Evolutionary conservation across 2,797 vertebrate species (phyloP).

Genomic region (Mus caroli): DNA sequence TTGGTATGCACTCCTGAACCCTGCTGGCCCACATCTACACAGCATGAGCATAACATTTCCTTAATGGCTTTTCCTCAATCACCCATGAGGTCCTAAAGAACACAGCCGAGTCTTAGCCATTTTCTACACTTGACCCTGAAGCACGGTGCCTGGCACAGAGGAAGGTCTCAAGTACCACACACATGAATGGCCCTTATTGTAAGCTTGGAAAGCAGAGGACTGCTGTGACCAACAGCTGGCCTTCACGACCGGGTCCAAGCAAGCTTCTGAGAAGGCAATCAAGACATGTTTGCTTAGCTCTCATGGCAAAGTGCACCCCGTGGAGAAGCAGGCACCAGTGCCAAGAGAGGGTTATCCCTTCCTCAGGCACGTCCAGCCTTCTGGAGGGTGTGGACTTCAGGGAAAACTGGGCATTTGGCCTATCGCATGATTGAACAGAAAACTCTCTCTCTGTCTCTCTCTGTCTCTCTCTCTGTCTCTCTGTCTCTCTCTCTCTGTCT

Average conservation of each 20-base stretch:
- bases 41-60: neutral
- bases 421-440: neutral
- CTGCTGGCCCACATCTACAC: fast-evolving
- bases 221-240: neutral
- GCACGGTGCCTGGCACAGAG: neutral
- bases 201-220: neutral
- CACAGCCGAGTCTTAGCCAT: neutral
- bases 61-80: neutral
- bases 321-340: neutral
- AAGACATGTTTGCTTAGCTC: neutral
- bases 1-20: neutral
- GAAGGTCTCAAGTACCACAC: neutral
- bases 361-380: fast-evolving
- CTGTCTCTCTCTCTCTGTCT: neutral
- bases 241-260: neutral
- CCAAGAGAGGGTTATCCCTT: neutral
- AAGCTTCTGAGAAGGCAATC: neutral
- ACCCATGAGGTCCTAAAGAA: neutral
- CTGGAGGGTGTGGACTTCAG: neutral
- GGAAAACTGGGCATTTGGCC: neutral
- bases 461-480: constrained; percentile 33
- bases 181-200: neutral
- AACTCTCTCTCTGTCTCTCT: constrained; percentile 48
- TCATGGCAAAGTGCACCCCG: fast-evolving
- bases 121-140: neutral